phyloP scores from a whole-genome alignment of 2,113 vertebrate genomes.

The Saccopteryx leptura region DNA sequence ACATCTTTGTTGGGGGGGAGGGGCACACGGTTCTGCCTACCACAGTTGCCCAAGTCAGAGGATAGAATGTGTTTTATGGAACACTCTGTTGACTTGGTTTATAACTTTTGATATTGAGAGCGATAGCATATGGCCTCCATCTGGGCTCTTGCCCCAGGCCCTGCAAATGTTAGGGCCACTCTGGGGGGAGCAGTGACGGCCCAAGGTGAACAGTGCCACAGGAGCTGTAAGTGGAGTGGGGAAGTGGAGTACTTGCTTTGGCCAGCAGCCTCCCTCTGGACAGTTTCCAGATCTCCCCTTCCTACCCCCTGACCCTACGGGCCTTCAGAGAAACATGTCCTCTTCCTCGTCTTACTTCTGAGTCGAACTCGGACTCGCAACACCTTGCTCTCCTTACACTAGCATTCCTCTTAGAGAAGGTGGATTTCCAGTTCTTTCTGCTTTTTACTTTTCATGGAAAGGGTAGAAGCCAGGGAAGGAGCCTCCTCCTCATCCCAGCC shows the following conservation, averaged over 20 bases:
- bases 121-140: background rate
- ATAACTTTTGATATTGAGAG: background rate
- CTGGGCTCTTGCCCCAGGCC: background rate
- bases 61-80: background rate
- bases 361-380: background rate
- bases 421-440: constrained; percentile 26
- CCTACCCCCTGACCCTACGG: rapidly evolving
- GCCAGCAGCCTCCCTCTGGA: background rate
- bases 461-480: background rate
- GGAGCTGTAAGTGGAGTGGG: too few relatives aligned
- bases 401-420: background rate
- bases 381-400: background rate
- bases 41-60: background rate
- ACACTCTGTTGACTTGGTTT: background rate
- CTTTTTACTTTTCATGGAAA: constrained; percentile 46
- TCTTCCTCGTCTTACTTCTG: background rate
- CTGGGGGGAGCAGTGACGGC: background rate
- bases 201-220: too few relatives aligned
- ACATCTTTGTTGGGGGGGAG: too few relatives aligned
- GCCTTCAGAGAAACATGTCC: background rate
- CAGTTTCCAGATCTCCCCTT: background rate
- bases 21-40: background rate
- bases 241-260: background rate
- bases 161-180: background rate
- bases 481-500: background rate